Percentiles rank a stretch among this genome's conserved stretches.
These are phyloP conservation scores for Polymixis flavicincta DNA, from an alignment of 2,888 invertebrate genomes.

Conservation along the genomic window DNA sequence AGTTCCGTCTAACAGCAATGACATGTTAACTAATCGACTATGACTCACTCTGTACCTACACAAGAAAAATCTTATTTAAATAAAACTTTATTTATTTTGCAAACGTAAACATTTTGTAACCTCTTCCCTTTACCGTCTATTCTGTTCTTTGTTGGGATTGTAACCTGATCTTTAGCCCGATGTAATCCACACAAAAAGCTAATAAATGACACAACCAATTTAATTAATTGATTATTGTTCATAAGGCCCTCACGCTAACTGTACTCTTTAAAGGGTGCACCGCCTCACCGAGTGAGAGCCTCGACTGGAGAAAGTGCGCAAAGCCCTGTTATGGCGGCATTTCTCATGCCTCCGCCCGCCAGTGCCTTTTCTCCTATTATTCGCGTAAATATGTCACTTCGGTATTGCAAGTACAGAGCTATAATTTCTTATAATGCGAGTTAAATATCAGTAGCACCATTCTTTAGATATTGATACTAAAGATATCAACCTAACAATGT, in stretches of 20 bases:
- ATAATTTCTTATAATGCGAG: constrained; percentile 66
- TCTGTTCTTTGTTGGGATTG: constrained; percentile 1
- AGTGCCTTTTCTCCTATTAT: constrained; percentile 83
- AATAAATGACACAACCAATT: constrained; percentile 22
- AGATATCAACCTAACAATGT: constrained; percentile 32
- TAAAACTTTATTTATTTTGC: constrained; percentile 18
- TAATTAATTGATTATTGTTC: constrained; percentile 57
- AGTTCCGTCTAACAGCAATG: constrained; percentile 28
- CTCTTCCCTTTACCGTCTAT: constrained; percentile 2
- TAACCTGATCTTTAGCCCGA: constrained; percentile 1
- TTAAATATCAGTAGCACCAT: constrained; percentile 57
- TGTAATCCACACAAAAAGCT: constrained; percentile 14
- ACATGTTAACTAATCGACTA: constrained; percentile 15
- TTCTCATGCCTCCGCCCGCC: constrained; percentile 83
- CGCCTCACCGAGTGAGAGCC: constrained; percentile 74
- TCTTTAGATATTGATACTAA: constrained; percentile 42
- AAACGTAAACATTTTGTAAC: constrained; percentile 18
- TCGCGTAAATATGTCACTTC: constrained; percentile 80
- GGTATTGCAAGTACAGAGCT: constrained; percentile 71
- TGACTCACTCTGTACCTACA: constrained; percentile 37
- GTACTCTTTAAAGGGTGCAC: constrained; percentile 73
- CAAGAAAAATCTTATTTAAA: constrained; percentile 21
- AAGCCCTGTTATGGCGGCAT: constrained; percentile 87
- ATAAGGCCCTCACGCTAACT: constrained; percentile 65
- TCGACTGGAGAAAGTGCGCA: constrained; percentile 83